Evolutionary conservation across 2,888 invertebrate species (phyloP).

Genomic region (Drosophila percnosoma): DNA sequence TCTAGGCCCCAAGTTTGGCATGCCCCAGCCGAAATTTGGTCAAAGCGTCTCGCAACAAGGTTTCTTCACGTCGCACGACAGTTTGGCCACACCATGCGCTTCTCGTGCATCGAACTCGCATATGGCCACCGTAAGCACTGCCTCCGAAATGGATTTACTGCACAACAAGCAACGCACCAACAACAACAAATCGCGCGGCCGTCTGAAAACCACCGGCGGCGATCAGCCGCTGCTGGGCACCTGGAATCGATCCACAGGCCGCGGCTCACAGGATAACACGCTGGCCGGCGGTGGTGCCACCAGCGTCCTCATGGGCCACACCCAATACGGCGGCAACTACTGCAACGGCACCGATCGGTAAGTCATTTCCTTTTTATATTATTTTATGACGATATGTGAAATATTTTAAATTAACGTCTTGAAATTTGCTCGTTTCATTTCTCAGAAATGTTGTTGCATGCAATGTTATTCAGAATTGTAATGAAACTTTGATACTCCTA

Average conservation of each 20-base stretch:
- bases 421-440: background rate
- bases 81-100: slow-evolving; percentile 89
- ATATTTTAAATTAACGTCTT: background rate
- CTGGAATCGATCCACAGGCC: slow-evolving; percentile 87
- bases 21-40: slow-evolving; percentile 86
- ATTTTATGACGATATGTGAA: background rate
- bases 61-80: slow-evolving; percentile 91
- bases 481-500: background rate
- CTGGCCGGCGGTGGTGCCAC: slow-evolving; percentile 83
- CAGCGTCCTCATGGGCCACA: slow-evolving; percentile 85
- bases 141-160: slow-evolving; percentile 90
- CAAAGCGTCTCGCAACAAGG: slow-evolving; percentile 87
- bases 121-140: slow-evolving; percentile 86
- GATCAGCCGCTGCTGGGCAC: slow-evolving; percentile 91
- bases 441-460: background rate
- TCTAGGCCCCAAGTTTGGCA: slow-evolving; percentile 92
- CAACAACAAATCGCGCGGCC: slow-evolving; percentile 87
- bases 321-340: slow-evolving; percentile 88
- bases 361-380: slow-evolving; percentile 53
- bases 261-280: slow-evolving; percentile 86
- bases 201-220: slow-evolving; percentile 87
- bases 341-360: slow-evolving; percentile 90
- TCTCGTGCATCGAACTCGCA: slow-evolving; percentile 87
- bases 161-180: slow-evolving; percentile 85
- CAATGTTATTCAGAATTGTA: background rate